These are phyloP conservation scores for Odontesthes bonariensis DNA, from an alignment of 2,113 vertebrate genomes.

Conservation along the genomic window DNA sequence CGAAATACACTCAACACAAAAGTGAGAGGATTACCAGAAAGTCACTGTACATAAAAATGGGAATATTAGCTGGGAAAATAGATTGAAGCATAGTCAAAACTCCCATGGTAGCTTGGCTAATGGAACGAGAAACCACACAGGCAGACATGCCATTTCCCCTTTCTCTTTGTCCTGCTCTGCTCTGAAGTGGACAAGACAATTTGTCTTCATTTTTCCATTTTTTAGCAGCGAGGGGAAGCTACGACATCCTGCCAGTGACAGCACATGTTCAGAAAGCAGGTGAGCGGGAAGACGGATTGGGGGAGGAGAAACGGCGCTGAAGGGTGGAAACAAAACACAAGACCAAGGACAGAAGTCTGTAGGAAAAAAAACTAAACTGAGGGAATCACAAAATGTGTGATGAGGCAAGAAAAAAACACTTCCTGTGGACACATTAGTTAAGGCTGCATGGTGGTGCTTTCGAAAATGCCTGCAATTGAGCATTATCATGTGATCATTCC, in stretches of 20 bases:
- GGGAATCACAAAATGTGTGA: slow-evolving; percentile 10
- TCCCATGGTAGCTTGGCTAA: slow-evolving; percentile 10
- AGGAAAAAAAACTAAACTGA: background rate
- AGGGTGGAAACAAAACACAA: background rate
- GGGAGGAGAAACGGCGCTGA: background rate
- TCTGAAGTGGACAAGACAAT: slow-evolving; percentile 57
- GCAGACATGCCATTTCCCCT: slow-evolving; percentile 14
- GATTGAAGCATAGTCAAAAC: background rate
- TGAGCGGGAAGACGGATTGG: background rate
- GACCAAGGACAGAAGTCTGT: background rate
- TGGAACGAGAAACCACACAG: slow-evolving; percentile 1
- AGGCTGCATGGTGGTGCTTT: slow-evolving; percentile 20
- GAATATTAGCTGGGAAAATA: slow-evolving; percentile 8
- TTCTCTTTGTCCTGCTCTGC: slow-evolving; percentile 7
- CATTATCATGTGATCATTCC: slow-evolving; percentile 37
- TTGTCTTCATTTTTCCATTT: slow-evolving; percentile 62
- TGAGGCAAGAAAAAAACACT: background rate
- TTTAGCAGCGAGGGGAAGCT: slow-evolving; percentile 36
- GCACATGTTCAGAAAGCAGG: slow-evolving; percentile 30
- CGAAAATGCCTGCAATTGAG: slow-evolving; percentile 22
- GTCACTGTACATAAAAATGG: slow-evolving; percentile 5
- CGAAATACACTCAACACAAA: slow-evolving; percentile 14
- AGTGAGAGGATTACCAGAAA: slow-evolving; percentile 32
- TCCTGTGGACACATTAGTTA: slow-evolving; percentile 14
- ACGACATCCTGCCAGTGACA: slow-evolving; percentile 47